Conservation (phyloP, 2,113 vertebrate genomes). For the Pedionomus torquatus region DNA sequence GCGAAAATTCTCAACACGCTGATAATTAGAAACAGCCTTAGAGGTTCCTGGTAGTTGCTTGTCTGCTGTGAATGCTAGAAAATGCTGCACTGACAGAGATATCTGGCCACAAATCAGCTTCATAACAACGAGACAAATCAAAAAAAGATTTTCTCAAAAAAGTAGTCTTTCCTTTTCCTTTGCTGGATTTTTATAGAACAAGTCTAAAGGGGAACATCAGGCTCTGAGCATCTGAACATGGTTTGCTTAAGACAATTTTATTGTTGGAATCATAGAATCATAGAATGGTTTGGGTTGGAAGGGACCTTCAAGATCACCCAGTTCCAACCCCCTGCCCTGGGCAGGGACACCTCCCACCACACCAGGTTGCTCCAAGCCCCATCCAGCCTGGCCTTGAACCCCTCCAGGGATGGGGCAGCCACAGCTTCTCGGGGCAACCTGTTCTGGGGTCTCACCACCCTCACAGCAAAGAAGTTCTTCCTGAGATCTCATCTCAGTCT, state of each 20-base stretch:
- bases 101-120: neutral
- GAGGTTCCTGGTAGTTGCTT: neutral
- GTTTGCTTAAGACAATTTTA: neutral
- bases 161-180: neutral
- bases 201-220: neutral
- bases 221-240: neutral
- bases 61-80: neutral
- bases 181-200: neutral
- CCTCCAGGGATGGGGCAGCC: too few relatives aligned
- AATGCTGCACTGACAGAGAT: neutral
- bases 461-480: too few relatives aligned
- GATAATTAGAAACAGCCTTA: constrained; percentile 6
- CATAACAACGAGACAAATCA: neutral
- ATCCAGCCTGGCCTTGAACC: too few relatives aligned
- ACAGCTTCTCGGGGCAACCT: too few relatives aligned
- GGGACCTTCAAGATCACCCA: too few relatives aligned
- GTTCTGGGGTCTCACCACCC: too few relatives aligned
- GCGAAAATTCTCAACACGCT: neutral
- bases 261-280: neutral
- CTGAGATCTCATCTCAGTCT: too few relatives aligned
- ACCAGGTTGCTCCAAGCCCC: too few relatives aligned
- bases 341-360: too few relatives aligned
- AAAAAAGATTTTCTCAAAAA: neutral
- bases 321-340: too few relatives aligned
- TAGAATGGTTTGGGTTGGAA: too few relatives aligned